Base-by-base conservation (phyloP, 2,113 vertebrate species). In the Amazona guildingii region DNA sequence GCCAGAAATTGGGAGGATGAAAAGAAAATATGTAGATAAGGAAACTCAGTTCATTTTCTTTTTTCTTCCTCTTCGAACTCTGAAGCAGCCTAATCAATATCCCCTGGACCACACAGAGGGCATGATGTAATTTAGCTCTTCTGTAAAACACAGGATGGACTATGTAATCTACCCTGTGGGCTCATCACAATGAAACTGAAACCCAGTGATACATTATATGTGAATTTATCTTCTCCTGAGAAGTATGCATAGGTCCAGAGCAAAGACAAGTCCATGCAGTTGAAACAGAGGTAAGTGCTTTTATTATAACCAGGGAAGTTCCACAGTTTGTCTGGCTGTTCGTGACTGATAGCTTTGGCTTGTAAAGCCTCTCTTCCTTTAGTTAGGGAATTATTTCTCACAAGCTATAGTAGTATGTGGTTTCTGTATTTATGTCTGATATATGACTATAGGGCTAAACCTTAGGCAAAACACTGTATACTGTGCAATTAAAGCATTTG, bases 221-320 rank as follows among this genome's bases (percentile, higher is more conserved):
- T 88, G 79, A 95, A 88, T 93, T 92, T 93, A n/a, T 94, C 69
- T 83, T 88, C 48, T 94, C 59, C 59, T 75, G 61, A 81, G 79
- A 78, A 83, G 59, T 55, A 52, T 37, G 27, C 27, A 23, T 54
- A 39, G 7, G 51, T 83, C 73, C 64, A 88, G 61, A 78, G 55
- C 33, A 68, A 91, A 83, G 37, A 76, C 46, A 92, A 55, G 23
- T 80, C 70, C 29, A 17, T 20, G 43, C 14, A 83, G 63, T 28
- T 74, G 62, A 64, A 89, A 69, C 4, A n/a, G 27, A 82, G 78
- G 35, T 82, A 83, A 92, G 29, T 8, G 5, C 13, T 86, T 87
- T 88, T 86, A 68, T 81, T 81, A 75, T 69, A 61, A 48, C 31
- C 0, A 0, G 43, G 35, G 43, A 82, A 86, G 52, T 29, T 59